These are phyloP conservation scores for Hydroisotoma schaefferi DNA, from an alignment of 2,888 invertebrate genomes.

Conservation along the genomic window DNA sequence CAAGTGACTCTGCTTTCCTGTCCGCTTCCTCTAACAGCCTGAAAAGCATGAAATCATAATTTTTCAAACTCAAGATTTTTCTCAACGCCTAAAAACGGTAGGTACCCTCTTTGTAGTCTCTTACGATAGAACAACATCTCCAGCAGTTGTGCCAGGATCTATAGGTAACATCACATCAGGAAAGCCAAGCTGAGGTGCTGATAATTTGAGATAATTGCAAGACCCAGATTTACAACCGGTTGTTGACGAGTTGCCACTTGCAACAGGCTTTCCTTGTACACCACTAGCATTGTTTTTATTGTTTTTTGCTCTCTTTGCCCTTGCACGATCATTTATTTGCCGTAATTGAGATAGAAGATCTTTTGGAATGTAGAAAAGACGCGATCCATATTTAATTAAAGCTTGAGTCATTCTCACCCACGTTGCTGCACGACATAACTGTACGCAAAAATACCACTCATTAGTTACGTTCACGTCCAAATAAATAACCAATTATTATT, in stretches of 20 bases:
- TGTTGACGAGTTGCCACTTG: slow-evolving; percentile 26
- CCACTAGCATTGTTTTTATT: slow-evolving; percentile 33
- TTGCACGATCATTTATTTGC: slow-evolving; percentile 55
- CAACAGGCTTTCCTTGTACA: slow-evolving; percentile 27
- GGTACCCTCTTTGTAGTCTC: slow-evolving; percentile 11
- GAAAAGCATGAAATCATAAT: background rate
- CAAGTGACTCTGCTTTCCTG: slow-evolving; percentile 46
- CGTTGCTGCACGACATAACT: slow-evolving; percentile 66
- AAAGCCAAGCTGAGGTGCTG: slow-evolving; percentile 52
- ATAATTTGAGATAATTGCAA: slow-evolving; percentile 49
- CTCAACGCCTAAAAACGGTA: background rate
- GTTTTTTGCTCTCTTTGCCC: slow-evolving; percentile 49
- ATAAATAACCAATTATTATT: background rate
- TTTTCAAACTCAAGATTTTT: background rate
- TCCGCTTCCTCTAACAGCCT: slow-evolving; percentile 47
- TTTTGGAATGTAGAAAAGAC: slow-evolving; percentile 75
- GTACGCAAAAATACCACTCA: background rate
- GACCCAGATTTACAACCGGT: slow-evolving; percentile 44
- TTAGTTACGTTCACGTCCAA: background rate
- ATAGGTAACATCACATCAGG: slow-evolving; percentile 53
- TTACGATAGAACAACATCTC: slow-evolving; percentile 55
- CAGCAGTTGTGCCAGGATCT: slow-evolving; percentile 54
- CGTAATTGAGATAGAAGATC: slow-evolving; percentile 65
- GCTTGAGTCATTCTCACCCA: slow-evolving; percentile 68
- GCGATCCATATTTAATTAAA: slow-evolving; percentile 71